phyloP scores from a whole-genome alignment of 2,888 invertebrate species.

The Acronicta aceris region DNA sequence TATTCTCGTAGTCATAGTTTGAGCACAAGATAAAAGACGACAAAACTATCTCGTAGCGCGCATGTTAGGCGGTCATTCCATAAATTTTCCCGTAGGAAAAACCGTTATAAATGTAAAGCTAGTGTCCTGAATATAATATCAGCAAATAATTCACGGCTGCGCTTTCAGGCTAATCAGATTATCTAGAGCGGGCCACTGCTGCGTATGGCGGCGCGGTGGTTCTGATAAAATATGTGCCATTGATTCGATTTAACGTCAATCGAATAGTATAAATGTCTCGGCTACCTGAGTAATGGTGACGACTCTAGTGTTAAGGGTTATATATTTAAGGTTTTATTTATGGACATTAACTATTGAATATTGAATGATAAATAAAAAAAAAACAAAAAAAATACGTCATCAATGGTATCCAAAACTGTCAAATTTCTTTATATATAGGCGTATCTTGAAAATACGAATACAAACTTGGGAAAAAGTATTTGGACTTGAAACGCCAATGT shows the following conservation, averaged over 20 bases:
- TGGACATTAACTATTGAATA: too few relatives aligned
- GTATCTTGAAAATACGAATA: too few relatives aligned
- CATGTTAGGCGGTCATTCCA: not conserved
- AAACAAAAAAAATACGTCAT: too few relatives aligned
- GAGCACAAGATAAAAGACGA: too few relatives aligned
- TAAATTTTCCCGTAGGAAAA: slow-evolving; percentile 20
- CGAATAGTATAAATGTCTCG: slow-evolving; percentile 47
- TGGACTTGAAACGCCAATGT: too few relatives aligned
- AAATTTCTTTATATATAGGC: too few relatives aligned
- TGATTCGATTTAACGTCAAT: slow-evolving; percentile 55
- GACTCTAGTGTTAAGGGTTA: slow-evolving; percentile 19
- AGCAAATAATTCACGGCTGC: slow-evolving; percentile 50
- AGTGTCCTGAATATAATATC: slow-evolving; percentile 29
- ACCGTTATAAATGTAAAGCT: slow-evolving; percentile 23
- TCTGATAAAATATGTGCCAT: slow-evolving; percentile 46
- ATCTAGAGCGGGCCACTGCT: slow-evolving; percentile 51
- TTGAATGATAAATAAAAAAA: too few relatives aligned
- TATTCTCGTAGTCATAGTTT: too few relatives aligned
- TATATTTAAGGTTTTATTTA: not conserved
- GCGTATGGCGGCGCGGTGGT: slow-evolving; percentile 49
- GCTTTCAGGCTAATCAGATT: slow-evolving; percentile 65
- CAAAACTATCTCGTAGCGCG: too few relatives aligned
- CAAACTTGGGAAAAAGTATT: too few relatives aligned
- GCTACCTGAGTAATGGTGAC: slow-evolving; percentile 46
- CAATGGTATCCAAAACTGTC: too few relatives aligned